These are phyloP conservation scores for Harpagifer antarcticus DNA, from an alignment of 2,797 vertebrate species.

Conservation along the genomic window DNA sequence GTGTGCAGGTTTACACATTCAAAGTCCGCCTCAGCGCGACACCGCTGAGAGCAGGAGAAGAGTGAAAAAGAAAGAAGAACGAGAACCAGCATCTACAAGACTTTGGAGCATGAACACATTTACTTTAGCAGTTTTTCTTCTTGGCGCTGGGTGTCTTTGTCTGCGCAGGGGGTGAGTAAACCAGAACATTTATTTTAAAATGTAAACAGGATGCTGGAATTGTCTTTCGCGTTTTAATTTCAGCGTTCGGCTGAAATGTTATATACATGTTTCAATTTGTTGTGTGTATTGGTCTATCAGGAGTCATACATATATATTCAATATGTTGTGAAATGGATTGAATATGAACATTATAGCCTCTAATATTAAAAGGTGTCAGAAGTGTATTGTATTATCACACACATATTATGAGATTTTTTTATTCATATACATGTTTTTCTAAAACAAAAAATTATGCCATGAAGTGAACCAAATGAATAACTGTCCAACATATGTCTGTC, in stretches of 20 bases:
- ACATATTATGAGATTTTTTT: neutral
- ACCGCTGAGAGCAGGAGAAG: neutral
- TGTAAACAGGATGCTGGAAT: neutral
- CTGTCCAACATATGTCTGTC: neutral
- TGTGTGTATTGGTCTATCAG: neutral
- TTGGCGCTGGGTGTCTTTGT: constrained; percentile 68
- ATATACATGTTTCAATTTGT: rapidly evolving
- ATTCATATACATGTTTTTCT: neutral
- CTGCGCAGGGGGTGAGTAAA: constrained; percentile 77
- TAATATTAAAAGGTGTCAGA: neutral
- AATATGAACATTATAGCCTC: neutral
- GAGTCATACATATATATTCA: neutral
- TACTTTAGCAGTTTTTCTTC: constrained; percentile 59
- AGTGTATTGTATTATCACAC: neutral
- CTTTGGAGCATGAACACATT: constrained; percentile 77
- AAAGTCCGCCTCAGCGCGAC: constrained; percentile 28
- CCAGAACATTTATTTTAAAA: neutral
- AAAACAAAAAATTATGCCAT: neutral
- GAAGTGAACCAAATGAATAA: neutral
- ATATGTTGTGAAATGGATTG: neutral
- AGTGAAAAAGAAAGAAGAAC: neutral
- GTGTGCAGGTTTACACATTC: rapidly evolving
- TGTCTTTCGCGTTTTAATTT: neutral
- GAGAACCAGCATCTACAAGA: neutral
- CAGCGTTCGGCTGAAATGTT: too few relatives aligned